Evolutionary conservation across 2,797 vertebrate species (phyloP).

Genomic region (Halcyon smyrnensis): DNA sequence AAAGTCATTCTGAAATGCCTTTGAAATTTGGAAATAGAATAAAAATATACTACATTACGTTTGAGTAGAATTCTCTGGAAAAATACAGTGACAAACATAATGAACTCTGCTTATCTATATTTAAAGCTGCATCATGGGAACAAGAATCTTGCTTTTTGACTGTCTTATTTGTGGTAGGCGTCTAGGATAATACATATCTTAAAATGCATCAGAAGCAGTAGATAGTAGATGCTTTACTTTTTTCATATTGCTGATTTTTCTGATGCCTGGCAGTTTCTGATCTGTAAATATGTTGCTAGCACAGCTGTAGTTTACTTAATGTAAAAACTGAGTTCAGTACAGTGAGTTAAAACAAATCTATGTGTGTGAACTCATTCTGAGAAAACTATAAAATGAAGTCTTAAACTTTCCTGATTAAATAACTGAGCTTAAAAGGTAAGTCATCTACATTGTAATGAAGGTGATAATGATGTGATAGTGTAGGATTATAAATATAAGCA

Average conservation of each 20-base stretch:
- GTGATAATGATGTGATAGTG: background rate
- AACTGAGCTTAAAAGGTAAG: background rate
- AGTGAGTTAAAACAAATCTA: background rate
- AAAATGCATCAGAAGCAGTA: background rate
- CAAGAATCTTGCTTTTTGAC: conserved; percentile 5
- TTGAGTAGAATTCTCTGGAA: background rate
- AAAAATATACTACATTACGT: background rate
- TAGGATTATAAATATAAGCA: background rate
- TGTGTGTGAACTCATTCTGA: background rate
- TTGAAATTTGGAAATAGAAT: background rate
- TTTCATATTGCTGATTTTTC: background rate
- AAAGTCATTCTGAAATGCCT: background rate
- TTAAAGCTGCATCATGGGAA: background rate
- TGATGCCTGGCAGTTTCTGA: background rate
- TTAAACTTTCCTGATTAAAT: background rate
- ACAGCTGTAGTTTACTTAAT: background rate
- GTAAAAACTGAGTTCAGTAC: background rate
- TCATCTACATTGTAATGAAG: background rate
- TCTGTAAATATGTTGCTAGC: background rate
- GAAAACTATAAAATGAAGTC: background rate
- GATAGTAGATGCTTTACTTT: background rate
- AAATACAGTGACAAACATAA: background rate
- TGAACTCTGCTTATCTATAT: background rate
- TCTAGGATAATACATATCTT: background rate
- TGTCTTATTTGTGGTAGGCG: background rate